A percentile compares a stretch with the other conserved stretches of the same genome.
These are phyloP conservation scores for Dinomys branickii DNA, from an alignment of 2,113 vertebrate genomes.

Conservation along the genomic window DNA sequence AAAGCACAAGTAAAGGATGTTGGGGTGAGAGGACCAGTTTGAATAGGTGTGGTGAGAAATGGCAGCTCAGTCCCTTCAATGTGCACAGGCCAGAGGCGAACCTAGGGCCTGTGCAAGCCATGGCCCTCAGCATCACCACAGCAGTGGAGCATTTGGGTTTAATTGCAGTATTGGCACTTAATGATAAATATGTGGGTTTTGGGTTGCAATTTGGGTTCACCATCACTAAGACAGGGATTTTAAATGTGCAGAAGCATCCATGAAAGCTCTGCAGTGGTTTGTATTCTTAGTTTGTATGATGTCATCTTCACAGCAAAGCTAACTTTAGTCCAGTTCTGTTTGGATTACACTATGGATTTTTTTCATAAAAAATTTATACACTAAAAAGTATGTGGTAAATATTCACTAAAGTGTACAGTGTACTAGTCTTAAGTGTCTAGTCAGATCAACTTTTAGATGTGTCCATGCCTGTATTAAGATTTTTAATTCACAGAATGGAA, in stretches of 20 bases:
- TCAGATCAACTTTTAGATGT: background rate
- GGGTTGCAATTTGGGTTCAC: background rate
- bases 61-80: background rate
- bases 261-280: background rate
- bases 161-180: background rate
- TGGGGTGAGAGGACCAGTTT: background rate
- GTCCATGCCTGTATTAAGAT: background rate
- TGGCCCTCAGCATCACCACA: background rate
- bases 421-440: background rate
- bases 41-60: background rate
- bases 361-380: conserved; percentile 22
- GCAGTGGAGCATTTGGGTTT: background rate
- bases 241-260: background rate
- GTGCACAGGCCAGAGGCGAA: background rate
- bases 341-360: conserved; percentile 15
- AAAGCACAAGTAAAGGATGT: background rate
- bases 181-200: background rate
- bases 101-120: background rate
- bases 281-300: background rate
- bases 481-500: background rate
- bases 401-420: background rate
- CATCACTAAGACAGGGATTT: background rate
- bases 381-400: background rate
- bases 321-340: conserved; percentile 5
- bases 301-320: background rate